Conservation (phyloP, 1,140 invertebrate species). For the Rhagoletis zephyria region DNA sequence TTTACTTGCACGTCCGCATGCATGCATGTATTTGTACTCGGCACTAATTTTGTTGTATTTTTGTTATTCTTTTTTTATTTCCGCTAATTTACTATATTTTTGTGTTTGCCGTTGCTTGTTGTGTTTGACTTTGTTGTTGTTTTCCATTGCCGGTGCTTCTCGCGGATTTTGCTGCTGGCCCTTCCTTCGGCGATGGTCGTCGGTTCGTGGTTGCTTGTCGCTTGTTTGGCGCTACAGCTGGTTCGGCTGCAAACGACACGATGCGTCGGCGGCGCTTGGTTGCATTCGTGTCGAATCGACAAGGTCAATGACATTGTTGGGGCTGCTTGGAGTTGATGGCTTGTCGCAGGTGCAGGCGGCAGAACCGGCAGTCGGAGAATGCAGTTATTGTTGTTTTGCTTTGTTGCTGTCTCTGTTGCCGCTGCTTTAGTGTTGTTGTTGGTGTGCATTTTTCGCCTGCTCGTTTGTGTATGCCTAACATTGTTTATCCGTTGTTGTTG, state of each 20-base stretch:
- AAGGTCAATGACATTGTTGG: constrained; percentile 49
- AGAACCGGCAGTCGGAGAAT: constrained; percentile 12
- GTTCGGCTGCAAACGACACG: constrained; percentile 22
- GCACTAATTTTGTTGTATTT: background rate
- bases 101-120: constrained; percentile 35
- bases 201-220: background rate
- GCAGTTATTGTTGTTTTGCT: constrained; percentile 16
- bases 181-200: background rate
- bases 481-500: background rate
- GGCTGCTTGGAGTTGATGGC: constrained; percentile 13
- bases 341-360: constrained; percentile 6
- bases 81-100: constrained; percentile 42
- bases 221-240: background rate
- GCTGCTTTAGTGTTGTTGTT: background rate
- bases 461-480: background rate
- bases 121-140: constrained; percentile 4
- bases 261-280: constrained; percentile 7
- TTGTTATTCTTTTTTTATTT: constrained; percentile 3
- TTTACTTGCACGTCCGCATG: background rate
- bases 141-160: background rate
- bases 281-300: constrained; percentile 21
- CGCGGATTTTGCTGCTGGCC: background rate
- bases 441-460: background rate
- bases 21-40: background rate
- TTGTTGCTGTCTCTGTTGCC: background rate